Conservation (phyloP, 30 jellyfish, hydroid and myxozoan species). For the Turritopsis dohrnii region DNA sequence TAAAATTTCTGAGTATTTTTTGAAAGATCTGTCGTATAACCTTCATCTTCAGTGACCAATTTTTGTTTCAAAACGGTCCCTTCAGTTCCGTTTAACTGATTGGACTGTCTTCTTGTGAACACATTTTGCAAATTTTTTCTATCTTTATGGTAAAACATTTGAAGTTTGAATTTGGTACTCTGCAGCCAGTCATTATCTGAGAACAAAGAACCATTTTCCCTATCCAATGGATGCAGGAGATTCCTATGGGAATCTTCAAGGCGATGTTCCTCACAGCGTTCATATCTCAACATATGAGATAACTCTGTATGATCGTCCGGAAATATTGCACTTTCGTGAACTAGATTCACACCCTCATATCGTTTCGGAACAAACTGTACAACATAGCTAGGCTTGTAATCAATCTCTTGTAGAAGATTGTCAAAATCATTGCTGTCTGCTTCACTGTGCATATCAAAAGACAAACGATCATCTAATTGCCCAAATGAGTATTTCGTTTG, state of each 20-base stretch:
- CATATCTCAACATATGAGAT: constrained; percentile 47
- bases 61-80: background rate
- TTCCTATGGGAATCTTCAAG: constrained; percentile 59
- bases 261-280: constrained; percentile 53
- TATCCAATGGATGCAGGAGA: background rate
- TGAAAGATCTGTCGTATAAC: background rate
- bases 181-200: background rate
- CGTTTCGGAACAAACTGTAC: constrained; percentile 76
- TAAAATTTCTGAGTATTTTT: background rate
- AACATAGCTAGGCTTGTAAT: constrained; percentile 69
- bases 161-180: background rate
- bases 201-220: background rate
- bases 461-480: constrained; percentile 44
- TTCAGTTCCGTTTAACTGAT: background rate
- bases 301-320: constrained; percentile 80
- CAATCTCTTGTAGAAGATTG: constrained; percentile 51
- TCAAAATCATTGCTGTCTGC: constrained; percentile 35
- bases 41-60: background rate
- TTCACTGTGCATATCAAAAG: constrained; percentile 43
- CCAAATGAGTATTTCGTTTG: constrained; percentile 50
- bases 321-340: constrained; percentile 85
- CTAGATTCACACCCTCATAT: constrained; percentile 79
- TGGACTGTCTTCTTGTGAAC: background rate
- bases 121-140: background rate
- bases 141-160: background rate